Conservation (phyloP, 2,797 vertebrate species). For the Enteromius thamalakanensis region DNA sequence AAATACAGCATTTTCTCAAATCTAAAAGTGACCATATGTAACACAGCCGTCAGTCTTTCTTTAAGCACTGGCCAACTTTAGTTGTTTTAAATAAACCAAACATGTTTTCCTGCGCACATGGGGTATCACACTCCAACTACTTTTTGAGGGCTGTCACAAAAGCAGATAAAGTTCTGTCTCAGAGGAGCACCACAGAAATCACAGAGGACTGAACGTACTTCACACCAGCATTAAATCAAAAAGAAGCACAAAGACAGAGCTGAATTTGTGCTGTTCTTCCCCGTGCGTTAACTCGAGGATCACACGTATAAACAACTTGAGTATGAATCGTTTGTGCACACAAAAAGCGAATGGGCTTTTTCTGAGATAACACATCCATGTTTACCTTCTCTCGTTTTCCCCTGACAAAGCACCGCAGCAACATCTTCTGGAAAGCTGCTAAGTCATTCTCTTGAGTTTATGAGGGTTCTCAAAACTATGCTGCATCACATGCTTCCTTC, state of each 20-base stretch:
- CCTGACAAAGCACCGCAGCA: background rate
- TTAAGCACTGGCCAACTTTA: background rate
- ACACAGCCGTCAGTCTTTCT: background rate
- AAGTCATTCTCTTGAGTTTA: slow-evolving; percentile 20
- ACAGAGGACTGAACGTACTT: slow-evolving; percentile 64
- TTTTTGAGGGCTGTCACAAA: slow-evolving; percentile 71
- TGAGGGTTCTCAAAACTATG: background rate
- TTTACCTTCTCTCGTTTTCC: slow-evolving; percentile 11
- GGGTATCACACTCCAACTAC: slow-evolving; percentile 58
- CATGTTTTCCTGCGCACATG: slow-evolving; percentile 54
- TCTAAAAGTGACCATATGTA: background rate
- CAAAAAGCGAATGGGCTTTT: background rate
- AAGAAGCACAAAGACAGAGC: slow-evolving; percentile 3
- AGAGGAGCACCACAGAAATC: slow-evolving; percentile 68
- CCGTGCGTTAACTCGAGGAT: background rate
- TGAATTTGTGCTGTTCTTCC: background rate
- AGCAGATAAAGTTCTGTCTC: slow-evolving; percentile 68
- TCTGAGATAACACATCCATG: background rate
- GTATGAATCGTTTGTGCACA: slow-evolving; percentile 25
- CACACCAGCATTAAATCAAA: slow-evolving; percentile 18
- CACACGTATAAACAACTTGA: background rate
- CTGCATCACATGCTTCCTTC: slow-evolving; percentile 4
- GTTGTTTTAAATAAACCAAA: slow-evolving; percentile 43
- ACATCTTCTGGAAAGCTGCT: slow-evolving; percentile 10
- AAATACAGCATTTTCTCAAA: background rate